These are phyloP conservation scores for Rhinatrema bivittatum DNA, from an alignment of 2,797 vertebrate genomes.

Conservation along the genomic window DNA sequence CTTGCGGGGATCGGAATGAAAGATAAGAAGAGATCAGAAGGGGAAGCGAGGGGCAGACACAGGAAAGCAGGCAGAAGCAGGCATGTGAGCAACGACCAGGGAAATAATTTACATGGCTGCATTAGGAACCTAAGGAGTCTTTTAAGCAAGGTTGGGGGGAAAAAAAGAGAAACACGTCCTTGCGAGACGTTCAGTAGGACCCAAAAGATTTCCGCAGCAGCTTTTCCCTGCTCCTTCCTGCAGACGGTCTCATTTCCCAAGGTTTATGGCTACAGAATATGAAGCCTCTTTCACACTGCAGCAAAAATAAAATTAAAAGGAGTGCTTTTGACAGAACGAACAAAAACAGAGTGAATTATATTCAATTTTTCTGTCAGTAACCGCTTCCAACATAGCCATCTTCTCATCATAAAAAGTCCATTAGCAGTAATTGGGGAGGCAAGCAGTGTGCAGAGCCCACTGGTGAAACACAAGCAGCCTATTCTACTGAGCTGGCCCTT, in stretches of 20 bases:
- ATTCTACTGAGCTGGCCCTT: slow-evolving; percentile 32
- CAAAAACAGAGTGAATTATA: slow-evolving; percentile 39
- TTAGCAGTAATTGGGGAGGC: slow-evolving; percentile 40
- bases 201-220: too few species aligned
- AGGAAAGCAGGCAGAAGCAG: not conserved
- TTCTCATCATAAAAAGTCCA: slow-evolving; percentile 48
- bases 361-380: slow-evolving; percentile 33
- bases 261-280: too few species aligned
- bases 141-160: slow-evolving; percentile 1
- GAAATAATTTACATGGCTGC: too few species aligned
- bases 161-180: too few species aligned
- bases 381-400: slow-evolving; percentile 19
- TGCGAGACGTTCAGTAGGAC: too few species aligned
- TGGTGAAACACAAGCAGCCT: not conserved
- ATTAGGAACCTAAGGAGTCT: not conserved
- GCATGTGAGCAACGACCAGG: too few species aligned
- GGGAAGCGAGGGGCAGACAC: not conserved
- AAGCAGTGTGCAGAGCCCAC: slow-evolving; percentile 9
- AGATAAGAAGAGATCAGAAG: not conserved
- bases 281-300: not conserved
- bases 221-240: too few species aligned
- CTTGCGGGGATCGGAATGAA: too few species aligned
- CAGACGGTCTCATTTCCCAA: too few species aligned
- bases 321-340: slow-evolving; percentile 29
- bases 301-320: too few species aligned